Evolutionary conservation across 2,797 vertebrate genomes (phyloP).

Genomic region (Macropus fuliginosus): DNA sequence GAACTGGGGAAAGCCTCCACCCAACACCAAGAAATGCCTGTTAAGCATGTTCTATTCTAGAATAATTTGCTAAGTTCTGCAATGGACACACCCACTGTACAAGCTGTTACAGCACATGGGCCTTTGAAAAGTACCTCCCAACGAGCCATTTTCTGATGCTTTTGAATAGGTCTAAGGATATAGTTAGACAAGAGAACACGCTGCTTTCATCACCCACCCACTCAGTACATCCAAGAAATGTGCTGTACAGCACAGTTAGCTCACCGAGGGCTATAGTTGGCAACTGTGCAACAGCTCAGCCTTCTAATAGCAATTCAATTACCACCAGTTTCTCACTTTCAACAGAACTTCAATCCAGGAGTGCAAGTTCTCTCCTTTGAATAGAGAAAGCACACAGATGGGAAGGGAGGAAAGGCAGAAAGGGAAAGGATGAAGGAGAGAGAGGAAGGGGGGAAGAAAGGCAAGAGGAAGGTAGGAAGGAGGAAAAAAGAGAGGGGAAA

Average conservation of each 20-base stretch:
- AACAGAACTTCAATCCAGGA: constrained; percentile 58
- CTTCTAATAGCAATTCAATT: constrained; percentile 37
- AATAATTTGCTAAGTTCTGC: not conserved
- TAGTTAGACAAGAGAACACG: constrained; percentile 72
- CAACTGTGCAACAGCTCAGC: constrained; percentile 64
- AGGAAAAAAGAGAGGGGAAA: not conserved
- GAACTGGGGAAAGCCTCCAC: constrained; percentile 23
- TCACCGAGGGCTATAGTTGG: constrained; percentile 66
- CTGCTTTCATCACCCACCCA: constrained; percentile 77
- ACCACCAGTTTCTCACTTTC: constrained; percentile 55
- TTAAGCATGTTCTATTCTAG: not conserved
- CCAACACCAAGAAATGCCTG: not conserved
- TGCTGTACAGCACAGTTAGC: constrained; percentile 68
- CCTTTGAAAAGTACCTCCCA: constrained; percentile 46
- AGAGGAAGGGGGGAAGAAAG: not conserved
- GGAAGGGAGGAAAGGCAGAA: not conserved
- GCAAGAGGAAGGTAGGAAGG: not conserved
- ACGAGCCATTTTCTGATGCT: constrained; percentile 65
- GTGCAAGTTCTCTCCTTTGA: not conserved
- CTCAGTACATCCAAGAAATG: constrained; percentile 73
- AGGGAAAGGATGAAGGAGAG: not conserved
- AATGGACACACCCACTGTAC: not conserved
- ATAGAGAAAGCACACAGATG: constrained; percentile 22
- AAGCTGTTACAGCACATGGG: not conserved
- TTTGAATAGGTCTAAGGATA: constrained; percentile 75